These are phyloP conservation scores for Oligia fasciuncula DNA, from an alignment of 2,888 invertebrate species.

Conservation along the genomic window DNA sequence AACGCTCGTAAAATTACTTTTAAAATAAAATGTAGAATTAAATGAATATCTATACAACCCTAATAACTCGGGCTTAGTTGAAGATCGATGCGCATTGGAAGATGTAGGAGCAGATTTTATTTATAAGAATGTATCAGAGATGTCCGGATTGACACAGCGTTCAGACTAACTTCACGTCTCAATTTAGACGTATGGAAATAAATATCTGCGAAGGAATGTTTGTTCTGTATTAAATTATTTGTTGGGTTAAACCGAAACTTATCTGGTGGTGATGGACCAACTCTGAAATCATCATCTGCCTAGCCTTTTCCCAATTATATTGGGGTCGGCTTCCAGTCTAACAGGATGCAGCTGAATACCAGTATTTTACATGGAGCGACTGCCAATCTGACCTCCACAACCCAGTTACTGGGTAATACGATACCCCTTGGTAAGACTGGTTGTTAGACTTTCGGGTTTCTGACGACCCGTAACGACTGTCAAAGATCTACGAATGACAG, in stretches of 20 bases:
- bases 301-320: not conserved
- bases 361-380: not conserved
- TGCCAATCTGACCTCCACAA: not conserved
- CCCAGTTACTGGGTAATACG: no score
- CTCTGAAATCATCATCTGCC: not conserved
- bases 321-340: not conserved
- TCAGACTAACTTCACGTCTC: constrained; percentile 40
- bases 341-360: not conserved
- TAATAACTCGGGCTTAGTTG: constrained; percentile 39
- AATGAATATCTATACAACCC: constrained; percentile 44
- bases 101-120: constrained; percentile 52
- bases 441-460: not conserved
- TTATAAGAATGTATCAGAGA: constrained; percentile 58
- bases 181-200: constrained; percentile 55
- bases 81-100: constrained; percentile 55
- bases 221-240: constrained; percentile 20
- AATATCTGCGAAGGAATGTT: constrained; percentile 36
- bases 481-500: no score
- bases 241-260: not conserved
- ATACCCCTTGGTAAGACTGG: not conserved
- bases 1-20: not conserved
- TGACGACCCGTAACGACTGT: no score
- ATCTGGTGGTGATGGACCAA: not conserved
- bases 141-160: constrained; percentile 45
- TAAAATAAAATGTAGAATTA: not conserved